Conservation (phyloP, 2,888 invertebrate species). For the Eupithecia insigniata region DNA sequence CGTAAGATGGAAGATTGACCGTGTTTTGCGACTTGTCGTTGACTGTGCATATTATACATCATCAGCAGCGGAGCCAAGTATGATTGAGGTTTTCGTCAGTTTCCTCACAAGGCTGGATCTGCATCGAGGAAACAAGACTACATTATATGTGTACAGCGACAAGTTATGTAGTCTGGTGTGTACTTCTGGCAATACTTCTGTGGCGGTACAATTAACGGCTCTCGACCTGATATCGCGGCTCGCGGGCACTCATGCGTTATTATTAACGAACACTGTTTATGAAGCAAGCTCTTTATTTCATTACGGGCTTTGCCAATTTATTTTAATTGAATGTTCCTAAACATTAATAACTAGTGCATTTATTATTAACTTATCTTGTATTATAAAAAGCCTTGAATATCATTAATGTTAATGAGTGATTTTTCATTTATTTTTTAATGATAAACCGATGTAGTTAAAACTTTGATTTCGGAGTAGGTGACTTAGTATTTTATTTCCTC, state of each 20-base stretch:
- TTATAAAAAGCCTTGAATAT: not conserved
- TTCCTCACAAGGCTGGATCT: not conserved
- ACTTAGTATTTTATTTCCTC: not conserved
- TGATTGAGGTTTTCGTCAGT: not conserved
- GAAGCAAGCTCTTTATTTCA: not conserved
- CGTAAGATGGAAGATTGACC: not conserved
- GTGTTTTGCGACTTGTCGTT: not conserved
- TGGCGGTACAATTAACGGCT: not conserved
- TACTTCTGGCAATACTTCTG: not conserved
- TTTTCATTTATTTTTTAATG: not conserved
- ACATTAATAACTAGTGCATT: not conserved
- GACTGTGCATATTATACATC: not conserved
- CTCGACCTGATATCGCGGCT: not conserved
- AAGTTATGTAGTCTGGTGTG: too few species aligned
- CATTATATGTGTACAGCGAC: not conserved
- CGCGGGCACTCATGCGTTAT: conserved; percentile 1
- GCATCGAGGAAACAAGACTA: not conserved
- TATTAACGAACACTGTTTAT: conserved; percentile 1
- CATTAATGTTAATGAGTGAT: not conserved
- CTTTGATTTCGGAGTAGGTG: not conserved
- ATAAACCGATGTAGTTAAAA: not conserved
- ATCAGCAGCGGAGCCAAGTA: too few species aligned
- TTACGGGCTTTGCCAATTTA: not conserved
- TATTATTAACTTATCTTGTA: not conserved
- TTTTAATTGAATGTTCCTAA: not conserved